These are phyloP conservation scores for Lepetodrilus schrolli DNA, from an alignment of 2,888 invertebrate genomes.

Conservation along the genomic window DNA sequence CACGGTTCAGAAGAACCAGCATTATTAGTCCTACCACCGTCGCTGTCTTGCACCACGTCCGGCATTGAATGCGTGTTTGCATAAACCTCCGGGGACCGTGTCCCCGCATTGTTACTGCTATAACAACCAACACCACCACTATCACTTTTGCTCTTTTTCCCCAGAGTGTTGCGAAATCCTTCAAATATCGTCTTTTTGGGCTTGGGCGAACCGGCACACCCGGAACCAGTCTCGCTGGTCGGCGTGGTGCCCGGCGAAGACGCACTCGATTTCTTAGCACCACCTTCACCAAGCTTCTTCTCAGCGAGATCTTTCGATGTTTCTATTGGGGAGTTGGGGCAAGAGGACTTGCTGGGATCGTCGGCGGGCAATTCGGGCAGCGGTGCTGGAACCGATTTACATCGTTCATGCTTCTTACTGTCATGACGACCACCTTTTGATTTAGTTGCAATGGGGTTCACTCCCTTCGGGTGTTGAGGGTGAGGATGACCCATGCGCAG, in stretches of 20 bases:
- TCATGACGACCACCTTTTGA: conserved; percentile 32
- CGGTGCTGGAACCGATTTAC: conserved; percentile 65
- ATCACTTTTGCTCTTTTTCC: conserved; percentile 77
- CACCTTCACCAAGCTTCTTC: conserved; percentile 31
- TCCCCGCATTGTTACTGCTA: conserved; percentile 28
- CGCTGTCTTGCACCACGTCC: conserved; percentile 47
- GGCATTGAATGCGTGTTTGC: conserved; percentile 50
- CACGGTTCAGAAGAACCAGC: conserved; percentile 36
- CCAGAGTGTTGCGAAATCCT: conserved; percentile 80
- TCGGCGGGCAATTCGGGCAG: conserved; percentile 36
- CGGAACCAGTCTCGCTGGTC: conserved; percentile 28
- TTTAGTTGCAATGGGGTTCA: conserved; percentile 36
- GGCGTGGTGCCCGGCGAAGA: background rate
- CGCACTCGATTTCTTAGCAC: conserved; percentile 33
- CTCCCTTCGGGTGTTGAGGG: conserved; percentile 71
- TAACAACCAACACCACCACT: conserved; percentile 46
- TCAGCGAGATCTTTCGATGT: conserved; percentile 39
- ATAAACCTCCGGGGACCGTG: conserved; percentile 35
- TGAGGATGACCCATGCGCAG: conserved; percentile 77
- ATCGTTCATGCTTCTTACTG: conserved; percentile 58
- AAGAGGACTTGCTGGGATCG: conserved; percentile 49
- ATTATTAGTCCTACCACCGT: conserved; percentile 31
- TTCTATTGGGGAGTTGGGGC: conserved; percentile 60
- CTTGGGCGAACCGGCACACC: conserved; percentile 70
- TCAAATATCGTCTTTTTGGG: conserved; percentile 79